A percentile compares a stretch with the other conserved stretches of the same genome.
phyloP scores from a whole-genome alignment of 2,113 vertebrate genomes.

The Cryptoleucopteryx plumbea region DNA sequence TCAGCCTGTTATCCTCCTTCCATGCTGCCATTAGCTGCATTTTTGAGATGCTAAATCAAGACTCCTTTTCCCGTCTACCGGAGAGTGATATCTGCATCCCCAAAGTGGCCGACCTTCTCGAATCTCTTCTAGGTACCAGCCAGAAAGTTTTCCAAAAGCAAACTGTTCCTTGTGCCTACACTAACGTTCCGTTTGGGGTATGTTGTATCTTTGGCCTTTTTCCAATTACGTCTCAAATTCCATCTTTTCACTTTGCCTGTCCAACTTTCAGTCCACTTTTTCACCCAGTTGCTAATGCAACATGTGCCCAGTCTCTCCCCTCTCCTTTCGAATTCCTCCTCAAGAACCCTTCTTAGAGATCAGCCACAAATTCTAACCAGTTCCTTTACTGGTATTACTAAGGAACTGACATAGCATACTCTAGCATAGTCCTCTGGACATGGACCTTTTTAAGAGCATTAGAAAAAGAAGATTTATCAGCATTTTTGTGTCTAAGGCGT shows the following conservation, averaged over 20 bases:
- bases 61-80: background rate
- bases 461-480: background rate
- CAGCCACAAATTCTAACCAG: background rate
- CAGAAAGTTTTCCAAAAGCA: background rate
- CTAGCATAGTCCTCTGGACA: background rate
- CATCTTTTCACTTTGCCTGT: background rate
- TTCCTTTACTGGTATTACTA: background rate
- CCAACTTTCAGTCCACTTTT: background rate
- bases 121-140: background rate
- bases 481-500: rapidly evolving
- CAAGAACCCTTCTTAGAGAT: background rate
- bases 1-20: background rate
- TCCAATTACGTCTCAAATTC: background rate
- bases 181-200: background rate
- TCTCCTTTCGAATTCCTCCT: background rate
- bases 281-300: background rate
- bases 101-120: background rate
- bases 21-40: background rate
- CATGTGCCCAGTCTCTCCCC: rapidly evolving
- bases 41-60: background rate
- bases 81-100: background rate
- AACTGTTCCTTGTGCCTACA: background rate
- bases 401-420: background rate
- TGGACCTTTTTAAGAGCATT: background rate
- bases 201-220: background rate